A percentile compares a stretch with the other conserved stretches of the same genome.
Evolutionary conservation across 64 coral and sea anemone genomes (phyloP).

Genomic region (Pocillopora verrucosa): DNA sequence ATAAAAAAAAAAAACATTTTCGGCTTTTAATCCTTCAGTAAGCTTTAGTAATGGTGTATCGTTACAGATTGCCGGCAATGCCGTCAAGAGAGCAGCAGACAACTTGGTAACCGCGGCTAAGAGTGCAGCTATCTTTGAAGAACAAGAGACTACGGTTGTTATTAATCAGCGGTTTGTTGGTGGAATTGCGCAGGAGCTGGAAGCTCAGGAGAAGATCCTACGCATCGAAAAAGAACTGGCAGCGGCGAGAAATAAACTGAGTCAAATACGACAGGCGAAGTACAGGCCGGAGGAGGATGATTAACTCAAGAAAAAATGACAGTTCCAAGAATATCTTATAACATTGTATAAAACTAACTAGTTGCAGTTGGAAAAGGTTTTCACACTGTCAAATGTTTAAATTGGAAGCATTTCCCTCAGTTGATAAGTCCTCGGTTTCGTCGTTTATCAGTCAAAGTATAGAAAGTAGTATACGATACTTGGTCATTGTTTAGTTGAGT

Average conservation of each 20-base stretch:
- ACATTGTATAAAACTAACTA: background rate
- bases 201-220: conserved; percentile 91
- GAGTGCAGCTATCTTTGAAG: conserved; percentile 91
- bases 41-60: background rate
- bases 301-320: background rate
- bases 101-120: conserved; percentile 88
- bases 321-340: background rate
- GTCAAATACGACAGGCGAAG: conserved; percentile 82
- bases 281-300: conserved; percentile 87
- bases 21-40: background rate
- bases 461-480: no score
- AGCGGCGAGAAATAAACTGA: conserved; percentile 68
- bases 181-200: conserved; percentile 90
- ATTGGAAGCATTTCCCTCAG: no score
- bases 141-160: conserved; percentile 90
- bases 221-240: conserved; percentile 88
- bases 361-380: background rate
- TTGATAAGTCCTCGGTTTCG: no score
- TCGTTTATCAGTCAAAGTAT: no score
- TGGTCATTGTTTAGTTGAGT: no score
- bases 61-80: conserved; percentile 85
- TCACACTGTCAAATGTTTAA: no score
- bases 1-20: no score
- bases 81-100: conserved; percentile 90
- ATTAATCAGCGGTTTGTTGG: conserved; percentile 96